Percentiles rank a stretch among this genome's conserved stretches.
Evolutionary conservation across 1,140 invertebrate genomes (phyloP).

Genomic region (Samia ricini): DNA sequence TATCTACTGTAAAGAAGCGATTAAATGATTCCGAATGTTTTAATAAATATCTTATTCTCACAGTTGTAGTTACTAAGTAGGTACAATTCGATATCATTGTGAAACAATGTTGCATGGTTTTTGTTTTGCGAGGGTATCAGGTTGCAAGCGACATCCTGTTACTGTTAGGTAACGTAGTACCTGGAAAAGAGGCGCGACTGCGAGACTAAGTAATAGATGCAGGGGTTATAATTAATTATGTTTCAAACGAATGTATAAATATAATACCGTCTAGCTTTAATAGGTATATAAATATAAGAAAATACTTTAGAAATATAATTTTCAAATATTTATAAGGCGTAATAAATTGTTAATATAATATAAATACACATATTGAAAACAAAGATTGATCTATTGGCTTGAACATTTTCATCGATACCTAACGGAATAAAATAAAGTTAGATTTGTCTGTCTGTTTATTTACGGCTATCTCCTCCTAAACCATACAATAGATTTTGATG

Average conservation of each 20-base stretch:
- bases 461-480: no score
- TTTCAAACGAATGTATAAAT: not conserved
- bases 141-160: slow-evolving; percentile 39
- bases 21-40: not conserved
- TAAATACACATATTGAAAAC: no score
- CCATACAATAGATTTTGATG: no score
- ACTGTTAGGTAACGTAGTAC: slow-evolving; percentile 14
- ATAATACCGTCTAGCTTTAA: not conserved
- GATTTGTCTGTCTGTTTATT: no score
- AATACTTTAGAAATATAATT: no score
- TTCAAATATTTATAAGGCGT: no score
- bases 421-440: no score
- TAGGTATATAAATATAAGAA: not conserved
- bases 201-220: slow-evolving; percentile 2
- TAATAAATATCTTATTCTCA: not conserved
- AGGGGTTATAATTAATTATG: not conserved
- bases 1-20: no score
- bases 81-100: slow-evolving; percentile 16
- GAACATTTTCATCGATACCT: no score
- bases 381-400: no score
- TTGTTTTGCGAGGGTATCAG: slow-evolving; percentile 20
- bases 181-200: slow-evolving; percentile 10
- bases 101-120: slow-evolving; percentile 28
- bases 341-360: no score
- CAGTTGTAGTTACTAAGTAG: not conserved